A percentile compares a stretch with the other conserved stretches of the same genome.
Conservation (phyloP, 2,113 vertebrate species). For the Uria aalge region DNA sequence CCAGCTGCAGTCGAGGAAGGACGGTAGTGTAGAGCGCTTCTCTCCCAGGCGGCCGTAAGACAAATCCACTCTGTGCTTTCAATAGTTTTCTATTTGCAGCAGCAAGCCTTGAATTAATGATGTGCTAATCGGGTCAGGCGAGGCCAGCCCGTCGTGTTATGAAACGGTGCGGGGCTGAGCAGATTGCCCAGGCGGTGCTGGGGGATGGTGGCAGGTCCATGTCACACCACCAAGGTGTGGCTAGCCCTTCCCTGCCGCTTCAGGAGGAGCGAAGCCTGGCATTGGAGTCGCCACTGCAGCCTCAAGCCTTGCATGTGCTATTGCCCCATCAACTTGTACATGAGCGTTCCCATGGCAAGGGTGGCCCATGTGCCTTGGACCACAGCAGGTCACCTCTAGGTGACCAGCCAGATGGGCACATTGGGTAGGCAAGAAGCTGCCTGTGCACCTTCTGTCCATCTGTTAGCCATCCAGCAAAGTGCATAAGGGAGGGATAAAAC, state of each 20-base stretch:
- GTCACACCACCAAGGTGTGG: not conserved
- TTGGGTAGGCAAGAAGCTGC: not conserved
- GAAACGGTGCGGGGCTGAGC: not conserved
- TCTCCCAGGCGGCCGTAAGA: rapidly evolving
- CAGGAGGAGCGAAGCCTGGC: not conserved
- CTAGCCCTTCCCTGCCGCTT: not conserved
- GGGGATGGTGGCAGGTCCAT: not conserved
- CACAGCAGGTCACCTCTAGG: not conserved
- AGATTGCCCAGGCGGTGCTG: not conserved
- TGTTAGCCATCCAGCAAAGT: not conserved
- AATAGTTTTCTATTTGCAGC: not conserved
- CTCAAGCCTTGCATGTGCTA: rapidly evolving
- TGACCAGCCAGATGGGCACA: rapidly evolving
- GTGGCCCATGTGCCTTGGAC: not conserved
- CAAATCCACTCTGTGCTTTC: not conserved
- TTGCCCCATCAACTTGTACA: not conserved
- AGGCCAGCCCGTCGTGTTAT: not conserved
- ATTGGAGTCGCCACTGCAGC: not conserved
- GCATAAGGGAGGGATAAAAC: not conserved
- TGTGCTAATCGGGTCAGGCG: rapidly evolving
- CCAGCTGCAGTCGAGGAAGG: rapidly evolving
- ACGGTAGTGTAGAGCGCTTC: rapidly evolving
- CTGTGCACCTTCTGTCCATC: not conserved
- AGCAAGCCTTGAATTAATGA: not conserved
- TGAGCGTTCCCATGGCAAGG: not conserved